Percentiles rank a stretch among this genome's conserved stretches.
These are phyloP conservation scores for Metalampra italica DNA, from an alignment of 2,888 invertebrate species.

Conservation along the genomic window DNA sequence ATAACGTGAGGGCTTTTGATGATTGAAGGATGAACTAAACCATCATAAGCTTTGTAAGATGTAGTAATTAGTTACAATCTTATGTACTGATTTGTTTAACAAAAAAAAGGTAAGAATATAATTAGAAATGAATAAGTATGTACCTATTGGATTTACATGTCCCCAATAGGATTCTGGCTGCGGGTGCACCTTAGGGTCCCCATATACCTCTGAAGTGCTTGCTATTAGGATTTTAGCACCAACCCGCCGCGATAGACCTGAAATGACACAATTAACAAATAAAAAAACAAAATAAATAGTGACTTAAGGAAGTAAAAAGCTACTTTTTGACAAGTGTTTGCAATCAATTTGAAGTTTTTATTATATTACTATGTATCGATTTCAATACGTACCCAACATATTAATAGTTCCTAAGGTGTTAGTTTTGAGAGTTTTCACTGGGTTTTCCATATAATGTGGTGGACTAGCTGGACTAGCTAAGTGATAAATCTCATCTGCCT, in stretches of 20 bases:
- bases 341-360: no score
- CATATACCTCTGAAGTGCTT: constrained; percentile 99
- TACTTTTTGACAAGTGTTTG: no score
- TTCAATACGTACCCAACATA: constrained; percentile 84
- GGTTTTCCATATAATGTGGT: constrained; percentile 99
- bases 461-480: constrained; percentile 99
- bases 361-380: no score
- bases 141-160: constrained; percentile 98
- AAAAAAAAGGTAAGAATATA: not conserved
- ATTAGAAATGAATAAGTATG: constrained; percentile 12
- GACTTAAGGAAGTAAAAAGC: no score
- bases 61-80: no score
- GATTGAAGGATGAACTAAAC: no score
- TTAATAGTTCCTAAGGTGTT: constrained; percentile 98
- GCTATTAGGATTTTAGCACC: constrained; percentile 96
- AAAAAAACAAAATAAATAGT: no score
- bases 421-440: constrained; percentile 99
- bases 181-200: constrained; percentile 98
- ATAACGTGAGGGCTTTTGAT: no score
- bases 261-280: constrained; percentile 17
- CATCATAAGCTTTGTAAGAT: no score
- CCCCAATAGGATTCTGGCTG: constrained; percentile 99
- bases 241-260: constrained; percentile 94
- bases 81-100: not conserved
- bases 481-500: constrained; percentile 98